A percentile compares a stretch with the other conserved stretches of the same genome.
These are phyloP conservation scores for Heterotis niloticus DNA, from an alignment of 2,113 vertebrate genomes.

Conservation along the genomic window DNA sequence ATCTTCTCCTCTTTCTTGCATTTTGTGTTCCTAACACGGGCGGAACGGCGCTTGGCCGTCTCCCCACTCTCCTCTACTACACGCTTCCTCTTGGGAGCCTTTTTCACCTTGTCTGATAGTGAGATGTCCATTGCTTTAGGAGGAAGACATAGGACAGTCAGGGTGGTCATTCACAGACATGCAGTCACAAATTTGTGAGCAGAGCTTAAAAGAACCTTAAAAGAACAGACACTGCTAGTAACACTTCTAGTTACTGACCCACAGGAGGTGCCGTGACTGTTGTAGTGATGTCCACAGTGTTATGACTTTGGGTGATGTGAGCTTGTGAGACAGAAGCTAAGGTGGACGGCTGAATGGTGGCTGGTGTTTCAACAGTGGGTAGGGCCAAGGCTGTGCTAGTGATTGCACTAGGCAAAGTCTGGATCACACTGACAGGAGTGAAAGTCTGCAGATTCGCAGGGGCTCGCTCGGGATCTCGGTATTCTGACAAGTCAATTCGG, in stretches of 20 bases:
- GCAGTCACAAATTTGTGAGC: neutral
- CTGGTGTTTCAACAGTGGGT: slow-evolving; percentile 47
- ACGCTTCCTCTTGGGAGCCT: slow-evolving; percentile 84
- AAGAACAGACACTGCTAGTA: neutral
- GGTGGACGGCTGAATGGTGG: slow-evolving; percentile 42
- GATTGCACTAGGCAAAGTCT: slow-evolving; percentile 63
- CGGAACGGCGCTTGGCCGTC: slow-evolving; percentile 90
- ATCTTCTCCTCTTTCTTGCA: slow-evolving; percentile 98
- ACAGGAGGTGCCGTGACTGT: slow-evolving; percentile 45
- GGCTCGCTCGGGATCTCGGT: slow-evolving; percentile 71
- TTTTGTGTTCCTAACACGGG: slow-evolving; percentile 92
- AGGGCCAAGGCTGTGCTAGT: slow-evolving; percentile 57
- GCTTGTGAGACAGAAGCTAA: slow-evolving; percentile 8
- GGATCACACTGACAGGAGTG: slow-evolving; percentile 66
- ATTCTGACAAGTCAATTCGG: slow-evolving; percentile 84
- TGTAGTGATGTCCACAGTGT: slow-evolving; percentile 64
- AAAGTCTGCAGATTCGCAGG: slow-evolving; percentile 63
- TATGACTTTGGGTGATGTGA: slow-evolving; percentile 53
- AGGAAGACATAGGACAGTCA: neutral
- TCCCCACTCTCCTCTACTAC: slow-evolving; percentile 82
- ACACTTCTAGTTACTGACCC: slow-evolving; percentile 61
- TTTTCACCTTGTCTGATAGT: slow-evolving; percentile 81
- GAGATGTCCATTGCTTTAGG: slow-evolving; percentile 65
- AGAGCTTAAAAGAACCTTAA: neutral
- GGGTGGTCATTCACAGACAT: neutral